A percentile compares a stretch with the other conserved stretches of the same genome.
phyloP scores from a whole-genome alignment of 2,797 vertebrate genomes.

The Amblyopsis hoosieri region DNA sequence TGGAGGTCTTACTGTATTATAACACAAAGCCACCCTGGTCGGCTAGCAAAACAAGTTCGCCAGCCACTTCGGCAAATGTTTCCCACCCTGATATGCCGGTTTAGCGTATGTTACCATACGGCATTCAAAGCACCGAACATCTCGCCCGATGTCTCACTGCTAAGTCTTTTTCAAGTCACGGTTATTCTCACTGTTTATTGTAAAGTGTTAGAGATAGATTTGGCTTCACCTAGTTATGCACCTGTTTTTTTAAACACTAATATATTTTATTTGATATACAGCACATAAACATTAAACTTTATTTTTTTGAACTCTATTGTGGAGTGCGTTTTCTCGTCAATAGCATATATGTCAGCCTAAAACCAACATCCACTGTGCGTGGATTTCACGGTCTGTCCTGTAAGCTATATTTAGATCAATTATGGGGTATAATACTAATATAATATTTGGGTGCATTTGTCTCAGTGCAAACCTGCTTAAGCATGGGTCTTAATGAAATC shows the following conservation, averaged over 20 bases:
- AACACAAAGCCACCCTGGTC: background rate
- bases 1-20: background rate
- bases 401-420: too few relatives aligned
- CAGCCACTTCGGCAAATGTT: too few relatives aligned
- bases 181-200: slow-evolving; percentile 71
- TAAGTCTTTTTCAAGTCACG: slow-evolving; percentile 17
- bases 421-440: too few relatives aligned
- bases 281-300: slow-evolving; percentile 93
- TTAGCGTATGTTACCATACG: slow-evolving; percentile 33
- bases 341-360: background rate
- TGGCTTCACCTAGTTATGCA: slow-evolving; percentile 81
- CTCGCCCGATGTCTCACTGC: slow-evolving; percentile 50
- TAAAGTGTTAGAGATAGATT: slow-evolving; percentile 67
- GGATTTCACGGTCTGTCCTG: too few relatives aligned
- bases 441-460: too few relatives aligned
- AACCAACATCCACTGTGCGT: too few relatives aligned
- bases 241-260: slow-evolving; percentile 95
- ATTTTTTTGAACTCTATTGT: slow-evolving; percentile 84
- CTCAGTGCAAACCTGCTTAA: too few relatives aligned
- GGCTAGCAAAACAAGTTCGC: background rate
- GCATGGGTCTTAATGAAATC: too few relatives aligned
- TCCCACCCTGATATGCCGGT: slow-evolving; percentile 20
- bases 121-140: slow-evolving; percentile 42
- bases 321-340: slow-evolving; percentile 58
- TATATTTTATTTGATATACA: slow-evolving; percentile 99